Evolutionary conservation across 2,888 invertebrate species (phyloP).

Genomic region (Empis livida): DNA sequence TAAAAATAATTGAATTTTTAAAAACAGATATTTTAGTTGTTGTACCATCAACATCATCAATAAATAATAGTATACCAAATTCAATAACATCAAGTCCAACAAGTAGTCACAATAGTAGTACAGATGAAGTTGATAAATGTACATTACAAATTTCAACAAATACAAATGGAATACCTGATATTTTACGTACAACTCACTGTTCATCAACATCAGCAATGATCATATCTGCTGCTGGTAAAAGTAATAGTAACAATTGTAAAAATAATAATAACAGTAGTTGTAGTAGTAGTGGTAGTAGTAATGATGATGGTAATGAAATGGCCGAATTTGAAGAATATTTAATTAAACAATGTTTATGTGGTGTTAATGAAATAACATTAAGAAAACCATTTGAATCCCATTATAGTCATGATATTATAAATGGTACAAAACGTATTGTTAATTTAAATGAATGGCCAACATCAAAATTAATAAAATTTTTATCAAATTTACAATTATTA

Average conservation of each 20-base stretch:
- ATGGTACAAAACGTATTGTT: slow-evolving; percentile 39
- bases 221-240: neutral
- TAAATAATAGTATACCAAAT: slow-evolving; percentile 2
- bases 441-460: slow-evolving; percentile 49
- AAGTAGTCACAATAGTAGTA: slow-evolving; percentile 9
- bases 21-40: neutral
- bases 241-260: neutral
- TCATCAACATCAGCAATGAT: slow-evolving; percentile 1
- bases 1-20: neutral
- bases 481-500: slow-evolving; percentile 70
- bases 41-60: slow-evolving; percentile 13
- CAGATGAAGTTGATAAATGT: slow-evolving; percentile 11
- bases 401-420: slow-evolving; percentile 34
- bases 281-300: neutral
- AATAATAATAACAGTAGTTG: slow-evolving; percentile 1
- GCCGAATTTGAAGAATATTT: slow-evolving; percentile 38
- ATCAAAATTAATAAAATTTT: slow-evolving; percentile 58
- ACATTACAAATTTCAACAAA: slow-evolving; percentile 6
- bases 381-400: slow-evolving; percentile 58
- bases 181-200: slow-evolving; percentile 6
- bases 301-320: slow-evolving; percentile 25
- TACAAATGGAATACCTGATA: slow-evolving; percentile 10
- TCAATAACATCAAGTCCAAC: slow-evolving; percentile 9
- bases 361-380: slow-evolving; percentile 55
- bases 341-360: slow-evolving; percentile 66